A percentile compares a stretch with the other conserved stretches of the same genome.
phyloP scores from a whole-genome alignment of 1,140 invertebrate genomes.

The Chrysopa pallens region DNA sequence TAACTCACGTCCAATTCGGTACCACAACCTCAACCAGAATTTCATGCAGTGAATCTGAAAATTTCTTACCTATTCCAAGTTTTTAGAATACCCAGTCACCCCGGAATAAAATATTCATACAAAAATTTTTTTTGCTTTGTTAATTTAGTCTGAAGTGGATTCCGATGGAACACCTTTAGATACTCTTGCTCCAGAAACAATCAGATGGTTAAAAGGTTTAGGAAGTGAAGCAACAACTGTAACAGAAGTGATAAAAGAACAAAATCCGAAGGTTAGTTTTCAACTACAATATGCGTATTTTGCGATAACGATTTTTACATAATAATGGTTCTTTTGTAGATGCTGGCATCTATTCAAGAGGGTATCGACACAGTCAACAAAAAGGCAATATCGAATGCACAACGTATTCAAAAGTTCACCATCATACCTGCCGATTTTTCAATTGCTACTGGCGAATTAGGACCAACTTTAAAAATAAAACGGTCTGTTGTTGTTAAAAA shows the following conservation, averaged over 20 bases:
- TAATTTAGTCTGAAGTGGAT: neutral
- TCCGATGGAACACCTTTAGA: slow-evolving; percentile 42
- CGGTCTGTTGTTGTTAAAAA: slow-evolving; percentile 45
- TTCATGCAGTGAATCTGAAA: too few species aligned
- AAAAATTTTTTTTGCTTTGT: too few species aligned
- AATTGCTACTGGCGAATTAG: slow-evolving; percentile 70
- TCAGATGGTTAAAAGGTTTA: slow-evolving; percentile 51
- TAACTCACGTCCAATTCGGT: too few species aligned
- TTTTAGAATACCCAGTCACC: too few species aligned
- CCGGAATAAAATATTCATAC: too few species aligned
- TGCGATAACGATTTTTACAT: neutral
- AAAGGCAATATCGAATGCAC: slow-evolving; percentile 69
- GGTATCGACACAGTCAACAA: slow-evolving; percentile 64
- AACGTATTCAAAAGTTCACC: slow-evolving; percentile 79
- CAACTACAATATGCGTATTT: too few species aligned
- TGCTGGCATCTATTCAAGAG: slow-evolving; percentile 46
- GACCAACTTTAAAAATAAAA: slow-evolving; percentile 67
- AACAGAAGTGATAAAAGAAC: slow-evolving; percentile 41
- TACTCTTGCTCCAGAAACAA: slow-evolving; percentile 39
- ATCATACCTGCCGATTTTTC: slow-evolving; percentile 78
- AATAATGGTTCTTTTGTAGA: neutral
- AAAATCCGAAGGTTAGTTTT: neutral
- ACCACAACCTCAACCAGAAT: too few species aligned
- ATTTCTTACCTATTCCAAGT: too few species aligned
- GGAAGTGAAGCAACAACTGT: slow-evolving; percentile 53